These are phyloP conservation scores for Limosa lapponica DNA, from an alignment of 2,797 vertebrate species.

Conservation along the genomic window DNA sequence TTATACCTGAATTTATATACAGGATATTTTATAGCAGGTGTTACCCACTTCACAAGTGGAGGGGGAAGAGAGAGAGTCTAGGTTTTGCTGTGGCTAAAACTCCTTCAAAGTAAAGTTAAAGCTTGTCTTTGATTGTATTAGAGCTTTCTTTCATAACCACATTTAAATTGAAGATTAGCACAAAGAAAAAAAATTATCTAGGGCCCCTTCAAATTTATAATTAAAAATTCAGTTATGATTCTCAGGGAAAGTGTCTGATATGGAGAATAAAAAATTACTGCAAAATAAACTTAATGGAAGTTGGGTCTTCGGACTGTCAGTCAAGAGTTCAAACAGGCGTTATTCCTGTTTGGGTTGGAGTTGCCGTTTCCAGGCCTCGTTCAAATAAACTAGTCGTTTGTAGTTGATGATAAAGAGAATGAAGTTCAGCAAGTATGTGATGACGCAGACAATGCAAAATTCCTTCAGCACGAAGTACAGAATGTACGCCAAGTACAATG, in stretches of 20 bases:
- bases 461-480: conserved; percentile 99
- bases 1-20: conserved; percentile 80
- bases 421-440: conserved; percentile 98
- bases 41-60: conserved; percentile 72
- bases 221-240: conserved; percentile 77
- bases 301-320: conserved; percentile 91
- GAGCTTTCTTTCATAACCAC: conserved; percentile 68
- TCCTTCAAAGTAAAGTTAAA: conserved; percentile 84
- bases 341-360: conserved; percentile 94
- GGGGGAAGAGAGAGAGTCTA: conserved; percentile 56
- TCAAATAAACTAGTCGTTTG: conserved; percentile 99
- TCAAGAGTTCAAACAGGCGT: conserved; percentile 85
- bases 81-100: conserved; percentile 74
- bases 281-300: conserved; percentile 97
- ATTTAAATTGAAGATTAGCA: conserved; percentile 76
- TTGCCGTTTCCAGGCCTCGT: conserved; percentile 98
- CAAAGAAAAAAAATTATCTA: conserved; percentile 70
- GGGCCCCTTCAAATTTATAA: conserved; percentile 76
- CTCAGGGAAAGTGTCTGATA: conserved; percentile 76
- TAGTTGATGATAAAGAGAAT: conserved; percentile 98
- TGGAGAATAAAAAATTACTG: conserved; percentile 83
- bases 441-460: conserved; percentile 95
- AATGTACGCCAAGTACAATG: conserved; percentile 97
- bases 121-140: conserved; percentile 82
- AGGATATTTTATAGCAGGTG: conserved; percentile 73